Conservation (phyloP, 2,797 vertebrate genomes). For the Brachymystax lenok region DNA sequence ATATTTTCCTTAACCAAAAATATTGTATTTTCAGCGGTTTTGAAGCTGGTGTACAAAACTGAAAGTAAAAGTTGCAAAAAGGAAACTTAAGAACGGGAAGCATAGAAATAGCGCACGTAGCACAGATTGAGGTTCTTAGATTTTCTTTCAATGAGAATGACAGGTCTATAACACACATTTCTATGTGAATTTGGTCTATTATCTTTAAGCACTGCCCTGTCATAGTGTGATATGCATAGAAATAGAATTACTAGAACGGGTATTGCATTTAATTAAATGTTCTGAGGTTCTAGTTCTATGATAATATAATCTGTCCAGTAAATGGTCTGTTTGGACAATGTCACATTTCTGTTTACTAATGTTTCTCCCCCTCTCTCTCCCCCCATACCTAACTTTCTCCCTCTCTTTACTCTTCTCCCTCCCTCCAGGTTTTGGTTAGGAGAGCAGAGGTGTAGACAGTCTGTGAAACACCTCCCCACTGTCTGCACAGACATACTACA, state of each 20-base stretch:
- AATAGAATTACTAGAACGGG: background rate
- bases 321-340: background rate
- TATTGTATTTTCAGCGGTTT: too few relatives aligned
- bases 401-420: conserved; percentile 8
- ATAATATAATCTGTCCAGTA: background rate
- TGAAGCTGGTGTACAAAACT: too few relatives aligned
- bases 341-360: background rate
- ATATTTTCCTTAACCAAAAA: too few relatives aligned
- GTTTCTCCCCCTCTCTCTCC: background rate
- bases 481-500: conserved; percentile 90
- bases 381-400: conserved; percentile 10
- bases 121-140: too few relatives aligned
- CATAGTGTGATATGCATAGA: background rate
- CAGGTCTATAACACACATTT: too few relatives aligned
- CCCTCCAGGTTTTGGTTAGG: conserved; percentile 95
- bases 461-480: conserved; percentile 98
- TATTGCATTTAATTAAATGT: background rate
- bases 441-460: conserved; percentile 94
- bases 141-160: too few relatives aligned
- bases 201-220: conserved; percentile 75
- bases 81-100: too few relatives aligned
- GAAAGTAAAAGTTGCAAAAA: too few relatives aligned
- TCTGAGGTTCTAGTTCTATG: background rate
- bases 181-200: too few relatives aligned
- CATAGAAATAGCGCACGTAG: too few relatives aligned